phyloP scores from a whole-genome alignment of 2,113 vertebrate genomes.

The Columbina picui region DNA sequence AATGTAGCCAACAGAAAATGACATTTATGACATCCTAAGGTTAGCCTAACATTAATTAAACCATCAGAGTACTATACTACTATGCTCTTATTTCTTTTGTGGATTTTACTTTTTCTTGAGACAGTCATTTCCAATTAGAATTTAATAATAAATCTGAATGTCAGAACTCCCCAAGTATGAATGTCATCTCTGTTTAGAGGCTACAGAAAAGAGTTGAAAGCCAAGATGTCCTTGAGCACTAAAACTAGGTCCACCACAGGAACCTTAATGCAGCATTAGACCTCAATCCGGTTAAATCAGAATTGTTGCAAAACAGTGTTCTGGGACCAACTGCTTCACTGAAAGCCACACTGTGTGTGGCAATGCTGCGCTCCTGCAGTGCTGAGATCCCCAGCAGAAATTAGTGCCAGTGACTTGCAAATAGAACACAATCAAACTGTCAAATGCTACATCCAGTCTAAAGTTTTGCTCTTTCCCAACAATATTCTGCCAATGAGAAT shows the following conservation, averaged over 20 bases:
- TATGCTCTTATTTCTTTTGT: slow-evolving; percentile 63
- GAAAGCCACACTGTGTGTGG: background rate
- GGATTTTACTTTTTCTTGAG: slow-evolving; percentile 72
- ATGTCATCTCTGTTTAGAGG: slow-evolving; percentile 55
- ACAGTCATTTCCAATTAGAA: slow-evolving; percentile 61
- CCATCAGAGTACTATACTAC: slow-evolving; percentile 19
- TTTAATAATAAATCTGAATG: slow-evolving; percentile 75
- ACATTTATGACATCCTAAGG: slow-evolving; percentile 70
- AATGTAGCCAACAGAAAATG: slow-evolving; percentile 61
- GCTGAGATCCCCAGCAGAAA: background rate
- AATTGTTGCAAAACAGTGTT: background rate
- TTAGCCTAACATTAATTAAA: slow-evolving; percentile 79
- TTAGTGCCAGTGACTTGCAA: background rate
- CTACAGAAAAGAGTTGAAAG: background rate
- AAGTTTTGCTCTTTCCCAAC: background rate
- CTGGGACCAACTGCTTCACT: background rate
- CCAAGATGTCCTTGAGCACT: slow-evolving; percentile 8
- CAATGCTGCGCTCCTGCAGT: background rate
- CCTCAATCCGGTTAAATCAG: background rate
- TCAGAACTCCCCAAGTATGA: slow-evolving; percentile 55
- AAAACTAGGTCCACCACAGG: background rate
- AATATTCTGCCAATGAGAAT: background rate
- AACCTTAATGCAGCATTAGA: background rate
- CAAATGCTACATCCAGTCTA: background rate
- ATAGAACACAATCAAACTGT: background rate